Evolutionary conservation across 1,140 invertebrate species (phyloP).

Genomic region (Dendrolimus punctatus): DNA sequence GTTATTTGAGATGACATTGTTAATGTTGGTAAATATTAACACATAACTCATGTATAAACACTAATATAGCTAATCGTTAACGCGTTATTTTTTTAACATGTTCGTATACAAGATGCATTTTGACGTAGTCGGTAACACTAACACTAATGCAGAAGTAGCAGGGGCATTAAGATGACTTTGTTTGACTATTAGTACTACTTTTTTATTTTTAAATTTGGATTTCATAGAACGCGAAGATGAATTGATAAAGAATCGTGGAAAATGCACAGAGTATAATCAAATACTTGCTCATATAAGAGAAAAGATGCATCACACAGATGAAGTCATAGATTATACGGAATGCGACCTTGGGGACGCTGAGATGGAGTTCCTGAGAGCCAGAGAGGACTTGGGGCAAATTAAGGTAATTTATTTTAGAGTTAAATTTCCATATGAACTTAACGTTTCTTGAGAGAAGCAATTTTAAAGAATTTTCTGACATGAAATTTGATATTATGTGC

Average conservation of each 20-base stretch:
- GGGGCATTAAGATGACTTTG: background rate
- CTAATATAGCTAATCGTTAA: too few relatives aligned
- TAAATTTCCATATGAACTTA: too few relatives aligned
- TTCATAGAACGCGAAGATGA: conserved; percentile 56
- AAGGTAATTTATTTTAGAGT: conserved; percentile 28
- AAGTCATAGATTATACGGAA: conserved; percentile 58
- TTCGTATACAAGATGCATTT: too few relatives aligned
- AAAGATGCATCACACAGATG: conserved; percentile 63
- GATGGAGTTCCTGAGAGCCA: conserved; percentile 43
- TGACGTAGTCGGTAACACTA: too few relatives aligned
- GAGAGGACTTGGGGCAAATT: conserved; percentile 45
- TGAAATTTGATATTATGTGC: too few relatives aligned
- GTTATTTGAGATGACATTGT: too few relatives aligned
- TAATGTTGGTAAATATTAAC: too few relatives aligned
- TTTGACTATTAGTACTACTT: background rate
- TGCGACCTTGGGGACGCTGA: conserved; percentile 55
- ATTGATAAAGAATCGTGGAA: conserved; percentile 50
- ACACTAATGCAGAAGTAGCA: too few relatives aligned
- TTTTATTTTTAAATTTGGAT: conserved; percentile 1
- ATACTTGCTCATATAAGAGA: conserved; percentile 63
- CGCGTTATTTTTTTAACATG: too few relatives aligned
- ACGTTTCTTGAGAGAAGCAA: too few relatives aligned
- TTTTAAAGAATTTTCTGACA: too few relatives aligned
- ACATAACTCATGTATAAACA: too few relatives aligned
- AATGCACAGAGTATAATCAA: conserved; percentile 60